Conservation (phyloP, 2,888 invertebrate species). For the Antheraea assamensis region DNA sequence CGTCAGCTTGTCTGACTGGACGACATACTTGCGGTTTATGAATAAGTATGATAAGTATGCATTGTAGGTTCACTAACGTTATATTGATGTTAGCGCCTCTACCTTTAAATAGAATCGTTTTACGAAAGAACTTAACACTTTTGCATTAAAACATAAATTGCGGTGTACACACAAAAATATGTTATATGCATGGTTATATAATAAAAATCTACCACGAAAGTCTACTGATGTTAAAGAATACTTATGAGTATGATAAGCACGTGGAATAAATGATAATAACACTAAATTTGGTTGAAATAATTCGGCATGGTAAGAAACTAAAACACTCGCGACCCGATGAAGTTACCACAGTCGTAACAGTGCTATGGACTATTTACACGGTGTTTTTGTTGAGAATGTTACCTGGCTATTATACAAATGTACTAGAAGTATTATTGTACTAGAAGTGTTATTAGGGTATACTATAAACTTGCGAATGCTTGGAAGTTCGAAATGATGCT, state of each 20-base stretch:
- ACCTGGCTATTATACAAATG: neutral
- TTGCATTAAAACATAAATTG: too few relatives aligned
- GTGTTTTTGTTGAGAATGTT: neutral
- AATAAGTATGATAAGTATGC: neutral
- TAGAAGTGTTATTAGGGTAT: neutral
- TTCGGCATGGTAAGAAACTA: neutral
- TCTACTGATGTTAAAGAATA: too few relatives aligned
- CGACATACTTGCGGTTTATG: constrained; percentile 17
- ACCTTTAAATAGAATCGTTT: too few relatives aligned
- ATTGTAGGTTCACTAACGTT: neutral
- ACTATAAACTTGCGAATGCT: neutral
- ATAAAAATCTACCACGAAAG: too few relatives aligned
- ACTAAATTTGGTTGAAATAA: neutral
- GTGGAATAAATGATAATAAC: too few relatives aligned
- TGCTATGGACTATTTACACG: neutral
- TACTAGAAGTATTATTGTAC: neutral
- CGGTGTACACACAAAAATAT: too few relatives aligned
- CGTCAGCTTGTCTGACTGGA: constrained; percentile 18
- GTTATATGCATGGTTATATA: too few relatives aligned
- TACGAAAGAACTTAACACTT: too few relatives aligned
- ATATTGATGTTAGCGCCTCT: neutral
- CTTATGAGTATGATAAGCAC: too few relatives aligned
- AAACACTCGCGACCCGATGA: too few relatives aligned
- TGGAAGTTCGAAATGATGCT: neutral
- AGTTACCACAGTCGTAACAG: neutral